Conservation (phyloP, 1,140 invertebrate species). For the Acyrthosiphon pisum region DNA sequence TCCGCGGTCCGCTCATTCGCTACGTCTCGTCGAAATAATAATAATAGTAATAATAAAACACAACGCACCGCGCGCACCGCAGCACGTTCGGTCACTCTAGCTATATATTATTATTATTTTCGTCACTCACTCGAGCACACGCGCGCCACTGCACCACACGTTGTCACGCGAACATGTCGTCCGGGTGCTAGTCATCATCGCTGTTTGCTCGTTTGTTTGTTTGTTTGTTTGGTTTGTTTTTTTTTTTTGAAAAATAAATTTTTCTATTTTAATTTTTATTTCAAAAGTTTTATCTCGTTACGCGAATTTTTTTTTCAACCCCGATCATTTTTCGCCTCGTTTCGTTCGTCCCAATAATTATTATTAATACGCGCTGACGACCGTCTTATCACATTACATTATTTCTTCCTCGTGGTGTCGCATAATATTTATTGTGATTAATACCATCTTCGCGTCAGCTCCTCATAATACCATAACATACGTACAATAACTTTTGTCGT, state of each 20-base stretch:
- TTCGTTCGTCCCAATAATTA: neutral
- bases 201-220: neutral
- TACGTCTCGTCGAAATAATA: neutral
- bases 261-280: neutral
- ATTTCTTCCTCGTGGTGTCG: neutral
- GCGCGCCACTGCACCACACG: neutral
- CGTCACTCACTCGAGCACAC: conserved; percentile 24
- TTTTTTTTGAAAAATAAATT: neutral
- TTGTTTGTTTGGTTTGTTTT: neutral
- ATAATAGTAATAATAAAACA: neutral
- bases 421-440: neutral
- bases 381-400: neutral
- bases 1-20: too few relatives aligned
- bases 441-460: too few relatives aligned
- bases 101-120: neutral
- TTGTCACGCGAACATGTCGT: conserved; percentile 37
- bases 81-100: neutral
- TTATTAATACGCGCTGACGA: neutral
- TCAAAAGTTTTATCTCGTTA: neutral
- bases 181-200: neutral
- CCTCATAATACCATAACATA: neutral
- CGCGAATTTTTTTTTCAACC: neutral
- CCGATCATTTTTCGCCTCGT: neutral
- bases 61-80: neutral
- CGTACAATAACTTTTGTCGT: neutral